These are phyloP conservation scores for Lindbergichthys nudifrons DNA, from an alignment of 2,797 vertebrate genomes.

Conservation along the genomic window DNA sequence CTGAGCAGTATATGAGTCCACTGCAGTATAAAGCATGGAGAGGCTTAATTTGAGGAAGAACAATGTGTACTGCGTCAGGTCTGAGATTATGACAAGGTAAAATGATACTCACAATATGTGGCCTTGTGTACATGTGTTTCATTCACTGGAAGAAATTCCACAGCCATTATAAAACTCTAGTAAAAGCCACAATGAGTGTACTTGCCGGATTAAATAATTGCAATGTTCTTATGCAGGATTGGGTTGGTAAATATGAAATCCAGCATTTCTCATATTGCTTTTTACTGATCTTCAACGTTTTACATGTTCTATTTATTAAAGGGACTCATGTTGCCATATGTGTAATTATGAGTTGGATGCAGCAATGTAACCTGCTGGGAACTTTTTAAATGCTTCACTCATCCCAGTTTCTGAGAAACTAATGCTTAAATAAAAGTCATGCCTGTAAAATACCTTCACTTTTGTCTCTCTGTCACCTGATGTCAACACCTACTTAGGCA, in stretches of 20 bases:
- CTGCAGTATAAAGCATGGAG: not conserved
- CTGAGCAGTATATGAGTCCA: no score
- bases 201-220: slow-evolving; percentile 33
- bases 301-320: not conserved
- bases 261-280: not conserved
- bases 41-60: not conserved
- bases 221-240: slow-evolving; percentile 53
- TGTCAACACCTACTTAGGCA: not conserved
- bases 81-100: slow-evolving; percentile 39
- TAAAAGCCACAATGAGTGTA: slow-evolving; percentile 43
- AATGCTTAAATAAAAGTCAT: not conserved
- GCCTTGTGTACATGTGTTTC: slow-evolving; percentile 31
- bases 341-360: not conserved
- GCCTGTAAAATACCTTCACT: not conserved
- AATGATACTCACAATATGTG: slow-evolving; percentile 18
- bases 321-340: not conserved
- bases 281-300: not conserved
- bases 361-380: not conserved
- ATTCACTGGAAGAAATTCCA: slow-evolving; percentile 24
- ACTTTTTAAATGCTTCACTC: not conserved
- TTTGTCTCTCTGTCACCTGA: not conserved
- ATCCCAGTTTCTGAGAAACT: not conserved
- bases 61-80: slow-evolving; percentile 2
- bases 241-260: slow-evolving; percentile 8
- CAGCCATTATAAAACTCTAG: slow-evolving; percentile 25